Base-by-base conservation (phyloP, 2,888 invertebrate genomes). In the Hemaris fuciformis region DNA sequence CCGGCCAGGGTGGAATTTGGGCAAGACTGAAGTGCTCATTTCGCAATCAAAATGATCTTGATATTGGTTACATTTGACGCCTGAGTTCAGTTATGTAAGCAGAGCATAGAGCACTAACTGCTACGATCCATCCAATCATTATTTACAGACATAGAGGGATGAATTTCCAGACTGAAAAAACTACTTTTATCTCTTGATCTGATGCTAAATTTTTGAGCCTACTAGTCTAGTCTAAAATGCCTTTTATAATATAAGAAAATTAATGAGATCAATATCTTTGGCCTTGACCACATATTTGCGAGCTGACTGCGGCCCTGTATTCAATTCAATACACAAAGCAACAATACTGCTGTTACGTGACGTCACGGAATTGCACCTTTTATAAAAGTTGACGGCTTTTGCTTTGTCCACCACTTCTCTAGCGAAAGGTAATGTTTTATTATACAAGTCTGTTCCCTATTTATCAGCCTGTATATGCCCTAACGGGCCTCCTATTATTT, bases 261-360 rank as follows among this genome's bases (percentile, higher is more conserved):
- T 45, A 13, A 23, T 23, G 13, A 10, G 61, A 22, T 64, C 73
- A 70, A 64, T 71, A 65, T 53, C n/a, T 31, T 43, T 57, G 38
- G n/a, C 38, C 8, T 57, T 25, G 10, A 18, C 43, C 43, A 15
- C 43, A 27, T 8, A n/a, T 31, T 8, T 10, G 22, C 10, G 8
- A 13, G 20, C 66, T 41, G 18, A 62, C 18, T 73, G 60, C 64
- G 53, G 10, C 65, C 63, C 74, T 73, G 74, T 43, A 22, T 22
- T 61, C 66, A 71, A 73, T 73, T 75, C 69, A 75, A 69, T 73
- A 69, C 70, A 70, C 65, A 57, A 46, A 25, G 66, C 59, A 38
- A 68, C 65, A 64, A 68, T 67, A 68, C 67, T 69, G 69, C 59
- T 60, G 64, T 63, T 62, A 67, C 67, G 73, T 66, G 67, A 61